phyloP scores from a whole-genome alignment of 1,140 invertebrate genomes.

The Drosophila mayri region DNA sequence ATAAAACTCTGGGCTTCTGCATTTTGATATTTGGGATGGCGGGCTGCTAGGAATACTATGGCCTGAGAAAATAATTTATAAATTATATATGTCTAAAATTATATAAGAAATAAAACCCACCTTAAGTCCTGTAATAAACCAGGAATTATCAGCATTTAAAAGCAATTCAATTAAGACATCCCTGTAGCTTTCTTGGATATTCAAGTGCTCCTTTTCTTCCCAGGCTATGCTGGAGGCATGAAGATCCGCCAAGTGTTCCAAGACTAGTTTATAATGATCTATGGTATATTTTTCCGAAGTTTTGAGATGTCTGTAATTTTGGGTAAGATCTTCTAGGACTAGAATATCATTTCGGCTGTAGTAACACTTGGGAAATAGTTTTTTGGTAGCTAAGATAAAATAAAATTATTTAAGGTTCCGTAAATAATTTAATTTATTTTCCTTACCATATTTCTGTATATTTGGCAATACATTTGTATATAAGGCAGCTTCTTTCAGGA shows the following conservation, averaged over 20 bases:
- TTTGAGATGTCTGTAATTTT: slow-evolving; percentile 64
- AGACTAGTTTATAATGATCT: slow-evolving; percentile 73
- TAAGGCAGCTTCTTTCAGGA: slow-evolving; percentile 59
- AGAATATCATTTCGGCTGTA: slow-evolving; percentile 72
- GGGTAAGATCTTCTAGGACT: slow-evolving; percentile 84
- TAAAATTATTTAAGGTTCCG: not conserved
- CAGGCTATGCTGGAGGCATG: slow-evolving; percentile 85
- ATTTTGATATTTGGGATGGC: slow-evolving; percentile 62
- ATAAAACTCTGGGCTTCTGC: slow-evolving; percentile 59
- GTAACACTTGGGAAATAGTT: slow-evolving; percentile 64
- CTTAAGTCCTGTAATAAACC: slow-evolving; percentile 66
- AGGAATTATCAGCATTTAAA: slow-evolving; percentile 52
- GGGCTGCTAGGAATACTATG: slow-evolving; percentile 63
- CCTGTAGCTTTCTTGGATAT: slow-evolving; percentile 76
- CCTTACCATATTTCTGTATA: slow-evolving; percentile 70
- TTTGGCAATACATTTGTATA: slow-evolving; percentile 65
- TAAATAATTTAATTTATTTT: not conserved
- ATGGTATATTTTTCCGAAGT: slow-evolving; percentile 56
- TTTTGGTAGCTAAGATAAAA: slow-evolving; percentile 35
- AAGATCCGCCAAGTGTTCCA: slow-evolving; percentile 79
- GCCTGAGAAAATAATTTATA: slow-evolving; percentile 16
- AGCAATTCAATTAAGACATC: slow-evolving; percentile 56
- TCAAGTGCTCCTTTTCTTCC: slow-evolving; percentile 59
- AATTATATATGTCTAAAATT: not conserved
- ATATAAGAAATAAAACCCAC: slow-evolving; percentile 16